Percentiles rank a stretch among this genome's conserved stretches.
These are phyloP conservation scores for Silurus glanis DNA, from an alignment of 2,113 vertebrate genomes.

Conservation along the genomic window DNA sequence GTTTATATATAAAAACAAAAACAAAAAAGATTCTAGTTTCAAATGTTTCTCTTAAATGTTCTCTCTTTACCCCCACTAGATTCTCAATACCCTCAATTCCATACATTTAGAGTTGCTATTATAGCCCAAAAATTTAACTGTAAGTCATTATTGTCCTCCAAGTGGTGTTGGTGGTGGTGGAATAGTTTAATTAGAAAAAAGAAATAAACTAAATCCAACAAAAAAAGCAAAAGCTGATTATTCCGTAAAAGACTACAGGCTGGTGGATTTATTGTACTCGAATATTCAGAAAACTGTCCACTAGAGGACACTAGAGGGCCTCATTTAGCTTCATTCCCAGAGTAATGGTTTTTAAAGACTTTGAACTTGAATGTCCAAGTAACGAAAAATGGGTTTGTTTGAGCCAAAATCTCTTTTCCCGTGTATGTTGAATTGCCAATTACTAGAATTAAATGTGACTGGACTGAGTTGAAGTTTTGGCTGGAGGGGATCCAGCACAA, in stretches of 20 bases:
- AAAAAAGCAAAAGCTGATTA: neutral
- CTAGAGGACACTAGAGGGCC: slow-evolving; percentile 61
- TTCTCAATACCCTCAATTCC: neutral
- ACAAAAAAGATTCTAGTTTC: neutral
- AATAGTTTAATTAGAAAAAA: neutral
- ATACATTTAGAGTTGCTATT: no score
- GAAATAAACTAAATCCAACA: neutral
- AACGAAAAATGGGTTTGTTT: slow-evolving; percentile 1
- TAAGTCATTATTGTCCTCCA: neutral
- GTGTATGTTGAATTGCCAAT: slow-evolving; percentile 24
- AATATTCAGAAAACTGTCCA: slow-evolving; percentile 35
- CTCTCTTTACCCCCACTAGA: no score
- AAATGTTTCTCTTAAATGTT: neutral
- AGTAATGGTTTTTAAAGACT: neutral
- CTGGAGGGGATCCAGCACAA: slow-evolving; percentile 7
- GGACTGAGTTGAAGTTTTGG: slow-evolving; percentile 7
- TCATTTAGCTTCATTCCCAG: neutral
- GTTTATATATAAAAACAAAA: neutral
- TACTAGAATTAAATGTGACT: neutral
- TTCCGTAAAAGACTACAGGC: neutral
- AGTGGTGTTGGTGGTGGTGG: neutral
- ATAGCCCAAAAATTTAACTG: neutral
- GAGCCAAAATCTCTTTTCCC: slow-evolving; percentile 8
- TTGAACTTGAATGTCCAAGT: slow-evolving; percentile 39
- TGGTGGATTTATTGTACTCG: neutral